Conservation (phyloP, 2,797 vertebrate genomes). For the Squalus acanthias region DNA sequence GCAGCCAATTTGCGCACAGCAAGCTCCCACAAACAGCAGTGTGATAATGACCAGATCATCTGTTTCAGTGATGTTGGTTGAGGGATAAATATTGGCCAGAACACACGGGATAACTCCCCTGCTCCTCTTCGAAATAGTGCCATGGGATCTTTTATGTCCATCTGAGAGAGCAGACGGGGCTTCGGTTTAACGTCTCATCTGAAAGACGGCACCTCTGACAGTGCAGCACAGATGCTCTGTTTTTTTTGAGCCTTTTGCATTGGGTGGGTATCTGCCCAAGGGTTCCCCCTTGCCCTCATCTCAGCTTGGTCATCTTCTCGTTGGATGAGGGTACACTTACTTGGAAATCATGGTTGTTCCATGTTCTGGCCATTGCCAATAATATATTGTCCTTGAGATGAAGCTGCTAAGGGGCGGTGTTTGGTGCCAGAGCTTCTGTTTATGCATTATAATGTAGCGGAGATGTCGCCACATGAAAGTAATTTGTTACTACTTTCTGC, state of each 20-base stretch:
- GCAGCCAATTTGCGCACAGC: no score
- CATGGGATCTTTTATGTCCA: no score
- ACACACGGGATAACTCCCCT: no score
- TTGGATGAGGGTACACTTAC: background rate
- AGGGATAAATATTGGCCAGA: no score
- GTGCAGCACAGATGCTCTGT: background rate
- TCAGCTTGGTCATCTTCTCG: background rate
- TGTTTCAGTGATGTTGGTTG: no score
- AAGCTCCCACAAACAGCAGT: no score
- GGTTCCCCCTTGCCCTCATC: background rate
- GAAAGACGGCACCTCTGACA: no score
- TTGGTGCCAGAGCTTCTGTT: background rate
- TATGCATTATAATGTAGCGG: background rate
- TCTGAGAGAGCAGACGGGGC: no score
- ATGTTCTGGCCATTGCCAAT: background rate
- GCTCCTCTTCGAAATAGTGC: no score
- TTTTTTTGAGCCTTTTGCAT: background rate
- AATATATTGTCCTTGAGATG: background rate
- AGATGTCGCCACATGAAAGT: background rate
- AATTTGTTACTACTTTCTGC: background rate
- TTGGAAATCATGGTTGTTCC: background rate
- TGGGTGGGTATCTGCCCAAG: background rate
- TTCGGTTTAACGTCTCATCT: no score
- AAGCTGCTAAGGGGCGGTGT: background rate
- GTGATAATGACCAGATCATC: no score